phyloP scores from a whole-genome alignment of 2,113 vertebrate genomes.

The Rhabdomys dilectus region DNA sequence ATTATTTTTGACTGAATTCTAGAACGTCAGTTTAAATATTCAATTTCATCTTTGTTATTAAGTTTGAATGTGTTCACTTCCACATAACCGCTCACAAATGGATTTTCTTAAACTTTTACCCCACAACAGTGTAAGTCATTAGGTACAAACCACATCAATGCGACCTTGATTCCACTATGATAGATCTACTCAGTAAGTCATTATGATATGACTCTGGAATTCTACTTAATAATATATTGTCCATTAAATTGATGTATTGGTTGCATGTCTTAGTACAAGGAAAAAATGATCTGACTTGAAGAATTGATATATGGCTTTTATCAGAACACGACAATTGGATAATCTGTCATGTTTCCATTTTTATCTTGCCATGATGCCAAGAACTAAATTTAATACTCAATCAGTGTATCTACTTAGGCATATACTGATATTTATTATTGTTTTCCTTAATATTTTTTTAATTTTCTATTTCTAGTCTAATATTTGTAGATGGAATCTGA shows the following conservation, averaged over 20 bases:
- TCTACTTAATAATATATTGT: conserved; percentile 53
- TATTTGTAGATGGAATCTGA: background rate
- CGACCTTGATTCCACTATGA: conserved; percentile 30
- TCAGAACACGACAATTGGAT: conserved; percentile 49
- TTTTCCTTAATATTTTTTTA: conserved; percentile 56
- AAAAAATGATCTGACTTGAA: conserved; percentile 52
- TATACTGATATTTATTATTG: conserved; percentile 39
- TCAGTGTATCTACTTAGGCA: conserved; percentile 13
- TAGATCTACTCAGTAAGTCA: conserved; percentile 7
- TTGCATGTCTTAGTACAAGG: conserved; percentile 30
- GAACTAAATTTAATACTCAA: conserved; percentile 66
- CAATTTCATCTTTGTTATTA: conserved; percentile 9
- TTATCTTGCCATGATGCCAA: conserved; percentile 36
- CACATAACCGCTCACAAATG: background rate
- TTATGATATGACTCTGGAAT: conserved; percentile 25
- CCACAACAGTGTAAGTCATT: background rate
- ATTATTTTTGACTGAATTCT: background rate
- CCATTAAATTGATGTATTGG: conserved; percentile 50
- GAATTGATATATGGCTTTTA: conserved; percentile 59
- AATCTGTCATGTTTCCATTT: conserved; percentile 69
- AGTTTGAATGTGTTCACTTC: background rate
- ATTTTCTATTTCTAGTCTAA: conserved; percentile 53
- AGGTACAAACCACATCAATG: background rate
- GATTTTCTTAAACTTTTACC: conserved; percentile 44
- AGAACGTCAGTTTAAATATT: background rate